Percentiles rank a stretch among this genome's conserved stretches.
Conservation (phyloP, 1,140 invertebrate species). For the Drosophila willistoni region DNA sequence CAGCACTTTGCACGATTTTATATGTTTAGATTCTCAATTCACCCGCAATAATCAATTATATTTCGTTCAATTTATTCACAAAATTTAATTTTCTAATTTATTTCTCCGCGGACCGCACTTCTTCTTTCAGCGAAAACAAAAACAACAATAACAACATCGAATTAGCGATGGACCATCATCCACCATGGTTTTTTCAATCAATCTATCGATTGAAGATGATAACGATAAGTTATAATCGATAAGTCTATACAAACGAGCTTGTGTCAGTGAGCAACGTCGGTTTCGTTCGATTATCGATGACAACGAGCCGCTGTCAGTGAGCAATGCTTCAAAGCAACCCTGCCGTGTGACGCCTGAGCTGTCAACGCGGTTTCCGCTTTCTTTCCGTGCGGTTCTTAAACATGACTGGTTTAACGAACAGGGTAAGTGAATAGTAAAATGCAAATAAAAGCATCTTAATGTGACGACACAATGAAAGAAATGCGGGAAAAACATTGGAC, state of each 20-base stretch:
- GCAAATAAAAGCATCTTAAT: constrained; percentile 35
- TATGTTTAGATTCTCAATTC: not conserved
- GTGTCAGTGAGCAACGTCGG: too few relatives aligned
- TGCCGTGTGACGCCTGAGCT: constrained; percentile 55
- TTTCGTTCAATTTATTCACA: not conserved
- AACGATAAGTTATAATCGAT: too few relatives aligned
- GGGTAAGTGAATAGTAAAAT: constrained; percentile 83
- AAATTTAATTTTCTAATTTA: not conserved
- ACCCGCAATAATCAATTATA: not conserved
- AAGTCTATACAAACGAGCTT: too few relatives aligned
- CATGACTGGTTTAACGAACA: constrained; percentile 88
- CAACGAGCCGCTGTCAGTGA: not conserved
- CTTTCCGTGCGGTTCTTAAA: constrained; percentile 87
- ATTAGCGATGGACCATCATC: too few relatives aligned
- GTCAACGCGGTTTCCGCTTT: constrained; percentile 79
- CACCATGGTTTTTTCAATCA: too few relatives aligned
- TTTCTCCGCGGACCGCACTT: not conserved
- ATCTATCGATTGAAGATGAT: too few relatives aligned
- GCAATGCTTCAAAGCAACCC: constrained; percentile 49
- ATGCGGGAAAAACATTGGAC: constrained; percentile 32
- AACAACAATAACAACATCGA: constrained; percentile 1
- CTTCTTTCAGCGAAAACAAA: not conserved
- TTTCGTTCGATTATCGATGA: too few relatives aligned
- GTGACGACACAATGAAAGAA: constrained; percentile 31
- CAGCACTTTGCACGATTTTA: not conserved